Evolutionary conservation across 2,113 vertebrate genomes (phyloP), one percentile per base, ranked within the genome.

Genomic region (Trachemys scripta): DNA sequence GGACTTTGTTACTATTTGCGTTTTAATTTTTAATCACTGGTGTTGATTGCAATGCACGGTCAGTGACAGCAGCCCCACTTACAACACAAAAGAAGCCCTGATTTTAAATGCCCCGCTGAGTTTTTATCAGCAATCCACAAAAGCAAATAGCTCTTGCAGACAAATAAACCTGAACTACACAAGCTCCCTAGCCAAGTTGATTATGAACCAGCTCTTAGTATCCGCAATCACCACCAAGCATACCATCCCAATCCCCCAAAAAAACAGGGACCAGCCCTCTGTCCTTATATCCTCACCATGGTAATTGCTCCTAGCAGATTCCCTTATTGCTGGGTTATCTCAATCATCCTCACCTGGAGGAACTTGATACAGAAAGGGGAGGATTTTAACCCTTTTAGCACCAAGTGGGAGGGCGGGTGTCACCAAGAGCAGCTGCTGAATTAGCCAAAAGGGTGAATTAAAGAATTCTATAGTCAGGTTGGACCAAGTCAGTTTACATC

Each of bases 21-120:
- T 76, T 80, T 57, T 80, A 88, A 88, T 25, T 27, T 78, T 95
- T 83, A 42, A 42, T 17, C 69, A 10, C 31, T 17, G 69, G 42
- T 27, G 25, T 45, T 49, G 89, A 51, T 14, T 56, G 76, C 38
- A 62, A n/a, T 24, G 1, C 47, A 50, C 35, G 35, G 51, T 38
- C 12, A 29, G 8, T 72, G 50, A 49, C 86, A 59, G 45, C 62
- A 87, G 47, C 42, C 8, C 25, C 84, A 80, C 2, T 24, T 57
- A 31, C 2, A 0, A 9, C 80, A 31, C 38, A 49, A 50, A n/a
- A 24, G 20, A 49, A 69, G 14, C 78, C 81, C 17, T 1, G 1
- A 20, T 53, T 42, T 80, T 75, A 50, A 85, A 75, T 31, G n/a
- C 22, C 11, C 6, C 13, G n/a, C 1, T 80, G 16, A 85, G 54